A percentile compares a stretch with the other conserved stretches of the same genome.
These are phyloP conservation scores for Camelus dromedarius DNA, from an alignment of 2,113 vertebrate genomes.

Conservation along the genomic window DNA sequence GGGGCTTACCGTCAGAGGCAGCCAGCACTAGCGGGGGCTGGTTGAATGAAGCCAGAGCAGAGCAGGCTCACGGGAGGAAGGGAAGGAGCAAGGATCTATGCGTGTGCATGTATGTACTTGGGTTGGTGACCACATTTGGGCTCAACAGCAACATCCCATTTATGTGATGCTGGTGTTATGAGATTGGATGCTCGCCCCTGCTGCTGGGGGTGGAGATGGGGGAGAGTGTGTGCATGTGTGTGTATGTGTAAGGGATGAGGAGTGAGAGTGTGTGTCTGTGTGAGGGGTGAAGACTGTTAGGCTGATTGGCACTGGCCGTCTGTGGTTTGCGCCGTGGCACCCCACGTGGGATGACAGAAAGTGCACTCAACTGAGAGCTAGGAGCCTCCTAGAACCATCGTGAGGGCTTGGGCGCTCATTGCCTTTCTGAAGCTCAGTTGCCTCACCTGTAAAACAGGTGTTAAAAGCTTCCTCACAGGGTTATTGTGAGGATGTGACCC, in stretches of 20 bases:
- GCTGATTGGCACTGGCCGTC: no score
- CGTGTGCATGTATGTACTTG: background rate
- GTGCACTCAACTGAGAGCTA: background rate
- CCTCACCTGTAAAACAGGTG: background rate
- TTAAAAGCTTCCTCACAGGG: background rate
- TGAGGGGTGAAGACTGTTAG: background rate
- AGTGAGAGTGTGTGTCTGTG: background rate
- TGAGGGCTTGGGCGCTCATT: rapidly evolving
- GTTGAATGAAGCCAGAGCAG: background rate
- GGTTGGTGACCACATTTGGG: background rate
- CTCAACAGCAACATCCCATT: background rate
- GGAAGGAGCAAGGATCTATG: background rate
- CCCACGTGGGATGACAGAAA: background rate
- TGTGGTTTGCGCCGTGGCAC: background rate
- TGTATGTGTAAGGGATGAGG: background rate
- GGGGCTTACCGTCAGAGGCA: no score
- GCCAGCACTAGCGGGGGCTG: background rate
- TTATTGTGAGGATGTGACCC: background rate
- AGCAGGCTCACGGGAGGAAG: background rate
- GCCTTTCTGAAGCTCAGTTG: background rate
- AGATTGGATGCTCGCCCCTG: background rate
- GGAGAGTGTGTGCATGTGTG: background rate
- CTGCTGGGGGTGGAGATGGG: background rate
- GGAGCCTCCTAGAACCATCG: background rate
- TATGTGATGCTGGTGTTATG: background rate